Percentiles rank a stretch among this genome's conserved stretches.
Conservation (phyloP, 2,888 invertebrate species). For the Xanthia togata region DNA sequence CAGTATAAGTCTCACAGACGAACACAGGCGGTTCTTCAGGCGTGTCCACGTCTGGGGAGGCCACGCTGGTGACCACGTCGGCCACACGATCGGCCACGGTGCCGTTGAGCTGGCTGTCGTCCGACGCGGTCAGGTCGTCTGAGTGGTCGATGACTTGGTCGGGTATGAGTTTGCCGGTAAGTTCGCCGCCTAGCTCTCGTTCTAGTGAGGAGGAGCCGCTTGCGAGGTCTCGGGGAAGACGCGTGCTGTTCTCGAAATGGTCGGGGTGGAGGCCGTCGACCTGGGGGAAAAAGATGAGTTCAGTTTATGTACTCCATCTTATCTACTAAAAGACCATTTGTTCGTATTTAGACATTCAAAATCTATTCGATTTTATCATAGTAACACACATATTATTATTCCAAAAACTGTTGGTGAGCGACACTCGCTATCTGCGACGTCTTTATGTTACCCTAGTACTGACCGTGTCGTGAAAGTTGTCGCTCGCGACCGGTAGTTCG, state of each 20-base stretch:
- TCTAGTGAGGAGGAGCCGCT: slow-evolving; percentile 85
- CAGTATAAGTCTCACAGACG: slow-evolving; percentile 80
- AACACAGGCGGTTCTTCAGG: slow-evolving; percentile 84
- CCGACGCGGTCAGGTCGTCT: slow-evolving; percentile 23
- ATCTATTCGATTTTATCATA: too few species aligned
- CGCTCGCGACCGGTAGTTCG: slow-evolving; percentile 56
- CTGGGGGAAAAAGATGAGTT: slow-evolving; percentile 63
- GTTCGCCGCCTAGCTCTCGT: slow-evolving; percentile 77
- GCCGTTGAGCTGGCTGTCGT: slow-evolving; percentile 37
- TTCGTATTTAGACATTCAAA: too few species aligned
- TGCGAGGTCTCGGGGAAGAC: slow-evolving; percentile 75
- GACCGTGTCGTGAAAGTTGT: slow-evolving; percentile 61
- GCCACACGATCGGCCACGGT: slow-evolving; percentile 27
- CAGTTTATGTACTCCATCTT: too few species aligned
- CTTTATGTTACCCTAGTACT: slow-evolving; percentile 24
- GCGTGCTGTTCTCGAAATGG: slow-evolving; percentile 78
- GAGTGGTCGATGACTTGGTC: slow-evolving; percentile 58
- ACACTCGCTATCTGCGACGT: background rate
- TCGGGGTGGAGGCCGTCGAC: slow-evolving; percentile 84
- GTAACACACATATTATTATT: too few species aligned
- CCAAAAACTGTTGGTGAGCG: too few species aligned
- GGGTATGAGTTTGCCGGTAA: slow-evolving; percentile 53
- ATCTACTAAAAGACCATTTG: too few species aligned
- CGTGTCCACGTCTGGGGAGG: slow-evolving; percentile 71
- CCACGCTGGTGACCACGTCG: slow-evolving; percentile 39